Conservation (phyloP, 2,888 invertebrate species). For the Invenusta paracnida region DNA sequence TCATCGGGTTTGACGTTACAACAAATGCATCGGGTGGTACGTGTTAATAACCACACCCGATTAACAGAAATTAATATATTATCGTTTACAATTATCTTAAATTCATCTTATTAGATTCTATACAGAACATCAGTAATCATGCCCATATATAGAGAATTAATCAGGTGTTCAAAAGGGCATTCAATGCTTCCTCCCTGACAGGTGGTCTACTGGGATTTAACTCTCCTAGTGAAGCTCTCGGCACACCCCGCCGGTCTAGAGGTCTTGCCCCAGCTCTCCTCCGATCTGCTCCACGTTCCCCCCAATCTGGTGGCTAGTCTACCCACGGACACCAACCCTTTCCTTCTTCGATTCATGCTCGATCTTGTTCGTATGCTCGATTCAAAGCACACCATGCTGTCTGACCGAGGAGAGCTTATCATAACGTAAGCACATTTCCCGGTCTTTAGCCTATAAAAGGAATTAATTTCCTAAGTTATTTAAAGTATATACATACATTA, state of each 20-base stretch:
- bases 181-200: too few relatives aligned
- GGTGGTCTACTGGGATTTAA: not conserved
- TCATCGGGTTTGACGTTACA: not conserved
- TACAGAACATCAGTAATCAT: too few relatives aligned
- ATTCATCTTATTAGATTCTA: too few relatives aligned
- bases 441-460: too few relatives aligned
- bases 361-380: slow-evolving; percentile 79
- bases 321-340: slow-evolving; percentile 54
- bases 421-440: slow-evolving; percentile 76
- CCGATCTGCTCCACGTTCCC: slow-evolving; percentile 37
- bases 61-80: too few relatives aligned
- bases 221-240: not conserved
- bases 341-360: slow-evolving; percentile 80
- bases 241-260: not conserved
- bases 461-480: too few relatives aligned
- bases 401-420: slow-evolving; percentile 87
- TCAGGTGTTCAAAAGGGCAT: too few relatives aligned
- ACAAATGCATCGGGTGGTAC: not conserved
- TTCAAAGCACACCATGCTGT: slow-evolving; percentile 76
- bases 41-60: not conserved
- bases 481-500: too few relatives aligned
- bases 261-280: not conserved
- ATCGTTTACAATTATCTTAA: too few relatives aligned
- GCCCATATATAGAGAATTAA: too few relatives aligned
- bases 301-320: slow-evolving; percentile 18